phyloP scores from a whole-genome alignment of 2,888 invertebrate genomes.

The Temnothorax unifasciatus region DNA sequence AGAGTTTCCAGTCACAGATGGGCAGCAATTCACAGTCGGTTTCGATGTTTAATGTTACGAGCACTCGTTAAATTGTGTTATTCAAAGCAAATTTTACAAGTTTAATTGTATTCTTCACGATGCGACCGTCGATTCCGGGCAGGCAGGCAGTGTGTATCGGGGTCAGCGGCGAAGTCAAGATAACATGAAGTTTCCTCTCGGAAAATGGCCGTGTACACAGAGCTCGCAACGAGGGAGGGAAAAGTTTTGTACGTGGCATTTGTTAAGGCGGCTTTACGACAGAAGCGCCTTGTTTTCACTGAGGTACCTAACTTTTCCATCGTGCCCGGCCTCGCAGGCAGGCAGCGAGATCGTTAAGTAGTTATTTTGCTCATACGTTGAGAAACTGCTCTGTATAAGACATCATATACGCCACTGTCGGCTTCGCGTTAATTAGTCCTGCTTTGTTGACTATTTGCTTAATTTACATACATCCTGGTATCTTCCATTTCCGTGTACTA shows the following conservation, averaged over 20 bases:
- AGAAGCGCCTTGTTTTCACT: constrained; percentile 50
- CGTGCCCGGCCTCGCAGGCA: constrained; percentile 24
- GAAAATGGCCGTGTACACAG: constrained; percentile 52
- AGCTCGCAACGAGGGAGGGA: constrained; percentile 26
- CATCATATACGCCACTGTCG: constrained; percentile 22
- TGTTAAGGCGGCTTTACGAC: constrained; percentile 56
- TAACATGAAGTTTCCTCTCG: constrained; percentile 54
- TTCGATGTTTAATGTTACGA: constrained; percentile 49
- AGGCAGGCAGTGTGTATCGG: constrained; percentile 46
- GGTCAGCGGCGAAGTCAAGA: constrained; percentile 58
- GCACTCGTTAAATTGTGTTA: constrained; percentile 38
- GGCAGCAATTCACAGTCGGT: neutral
- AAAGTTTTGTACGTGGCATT: constrained; percentile 61
- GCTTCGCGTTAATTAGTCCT: constrained; percentile 30
- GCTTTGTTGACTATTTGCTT: constrained; percentile 38
- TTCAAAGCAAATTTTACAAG: constrained; percentile 53
- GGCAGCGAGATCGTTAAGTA: constrained; percentile 45
- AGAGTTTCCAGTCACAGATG: constrained; percentile 22
- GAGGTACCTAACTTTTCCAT: constrained; percentile 60
- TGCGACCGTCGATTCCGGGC: constrained; percentile 29
- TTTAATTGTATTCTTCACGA: constrained; percentile 56
- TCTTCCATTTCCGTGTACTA: neutral
- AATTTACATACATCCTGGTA: constrained; percentile 4
- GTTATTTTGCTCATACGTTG: constrained; percentile 52
- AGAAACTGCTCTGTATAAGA: constrained; percentile 31